Conservation (phyloP, 2,888 invertebrate species). For the Mimumesa dahlbomi region DNA sequence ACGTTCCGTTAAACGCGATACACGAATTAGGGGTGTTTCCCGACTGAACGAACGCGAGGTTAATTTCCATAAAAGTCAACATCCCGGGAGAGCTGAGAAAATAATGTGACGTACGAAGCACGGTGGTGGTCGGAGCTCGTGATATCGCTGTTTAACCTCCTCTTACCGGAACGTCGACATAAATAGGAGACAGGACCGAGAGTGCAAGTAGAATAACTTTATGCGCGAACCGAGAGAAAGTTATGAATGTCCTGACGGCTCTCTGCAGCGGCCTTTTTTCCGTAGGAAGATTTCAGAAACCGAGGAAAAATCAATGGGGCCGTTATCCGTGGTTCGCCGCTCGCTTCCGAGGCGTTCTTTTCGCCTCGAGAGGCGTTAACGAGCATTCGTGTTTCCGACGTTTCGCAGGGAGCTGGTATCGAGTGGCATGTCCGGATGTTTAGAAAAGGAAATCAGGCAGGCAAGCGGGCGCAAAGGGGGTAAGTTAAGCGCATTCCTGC, state of each 20-base stretch:
- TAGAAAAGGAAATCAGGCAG: conserved; percentile 61
- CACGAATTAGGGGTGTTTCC: no score
- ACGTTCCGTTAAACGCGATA: no score
- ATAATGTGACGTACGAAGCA: conserved; percentile 43
- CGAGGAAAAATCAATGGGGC: not conserved
- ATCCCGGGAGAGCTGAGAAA: conserved; percentile 54
- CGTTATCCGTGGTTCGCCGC: no score
- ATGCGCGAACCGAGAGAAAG: conserved; percentile 29
- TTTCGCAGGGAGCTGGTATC: conserved; percentile 24
- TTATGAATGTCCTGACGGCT: conserved; percentile 14
- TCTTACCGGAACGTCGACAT: conserved; percentile 57
- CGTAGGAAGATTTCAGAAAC: conserved; percentile 15
- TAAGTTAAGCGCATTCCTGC: conserved; percentile 58
- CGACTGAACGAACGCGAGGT: conserved; percentile 43
- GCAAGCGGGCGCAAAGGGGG: conserved; percentile 52
- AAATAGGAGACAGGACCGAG: conserved; percentile 63
- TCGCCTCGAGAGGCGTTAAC: not conserved
- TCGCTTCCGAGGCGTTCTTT: no score
- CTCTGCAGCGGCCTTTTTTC: conserved; percentile 1
- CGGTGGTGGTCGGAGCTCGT: conserved; percentile 39
- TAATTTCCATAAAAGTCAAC: conserved; percentile 52
- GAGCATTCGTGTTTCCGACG: conserved; percentile 3
- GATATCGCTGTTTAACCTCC: conserved; percentile 68
- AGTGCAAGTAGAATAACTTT: conserved; percentile 57
- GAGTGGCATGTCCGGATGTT: conserved; percentile 41